Conservation (phyloP, 2,797 vertebrate genomes). For the Echeneis naucrates region DNA sequence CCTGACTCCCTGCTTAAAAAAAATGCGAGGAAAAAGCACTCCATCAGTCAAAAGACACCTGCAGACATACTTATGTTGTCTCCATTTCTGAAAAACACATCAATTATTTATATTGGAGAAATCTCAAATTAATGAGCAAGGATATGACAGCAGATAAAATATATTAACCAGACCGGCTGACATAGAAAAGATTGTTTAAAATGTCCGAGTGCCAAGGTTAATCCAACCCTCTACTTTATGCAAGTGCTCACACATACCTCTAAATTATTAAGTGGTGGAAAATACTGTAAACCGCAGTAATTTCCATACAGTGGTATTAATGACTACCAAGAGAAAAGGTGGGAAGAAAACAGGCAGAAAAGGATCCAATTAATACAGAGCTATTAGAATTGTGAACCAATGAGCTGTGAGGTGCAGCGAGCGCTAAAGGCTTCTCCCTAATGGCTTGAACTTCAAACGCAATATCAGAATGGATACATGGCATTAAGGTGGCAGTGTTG, state of each 20-base stretch:
- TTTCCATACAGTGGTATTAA: conserved; percentile 80
- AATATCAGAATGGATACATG: conserved; percentile 92
- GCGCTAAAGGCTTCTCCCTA: conserved; percentile 88
- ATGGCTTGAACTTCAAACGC: conserved; percentile 90
- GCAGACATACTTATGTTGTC: conserved; percentile 29
- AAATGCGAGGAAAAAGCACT: conserved; percentile 23
- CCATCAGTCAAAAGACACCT: conserved; percentile 47
- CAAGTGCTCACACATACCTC: conserved; percentile 67
- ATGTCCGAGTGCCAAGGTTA: conserved; percentile 61
- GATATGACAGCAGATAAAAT: conserved; percentile 65
- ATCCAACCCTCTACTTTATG: conserved; percentile 66
- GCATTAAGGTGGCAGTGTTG: conserved; percentile 92
- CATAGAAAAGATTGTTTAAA: conserved; percentile 67
- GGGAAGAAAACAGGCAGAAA: conserved; percentile 58
- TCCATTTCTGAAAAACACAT: conserved; percentile 44
- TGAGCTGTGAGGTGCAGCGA: conserved; percentile 89
- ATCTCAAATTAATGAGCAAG: conserved; percentile 50
- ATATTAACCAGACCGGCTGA: conserved; percentile 61
- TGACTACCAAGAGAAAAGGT: conserved; percentile 62
- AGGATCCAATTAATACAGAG: conserved; percentile 90
- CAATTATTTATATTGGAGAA: conserved; percentile 62
- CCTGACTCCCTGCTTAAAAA: conserved; percentile 92
- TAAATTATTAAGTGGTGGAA: conserved; percentile 83
- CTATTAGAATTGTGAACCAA: conserved; percentile 92
- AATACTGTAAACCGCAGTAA: conserved; percentile 69